Percentiles rank a stretch among this genome's conserved stretches.
phyloP scores from a whole-genome alignment of 2,888 invertebrate genomes.

The Sipunculus nudus region DNA sequence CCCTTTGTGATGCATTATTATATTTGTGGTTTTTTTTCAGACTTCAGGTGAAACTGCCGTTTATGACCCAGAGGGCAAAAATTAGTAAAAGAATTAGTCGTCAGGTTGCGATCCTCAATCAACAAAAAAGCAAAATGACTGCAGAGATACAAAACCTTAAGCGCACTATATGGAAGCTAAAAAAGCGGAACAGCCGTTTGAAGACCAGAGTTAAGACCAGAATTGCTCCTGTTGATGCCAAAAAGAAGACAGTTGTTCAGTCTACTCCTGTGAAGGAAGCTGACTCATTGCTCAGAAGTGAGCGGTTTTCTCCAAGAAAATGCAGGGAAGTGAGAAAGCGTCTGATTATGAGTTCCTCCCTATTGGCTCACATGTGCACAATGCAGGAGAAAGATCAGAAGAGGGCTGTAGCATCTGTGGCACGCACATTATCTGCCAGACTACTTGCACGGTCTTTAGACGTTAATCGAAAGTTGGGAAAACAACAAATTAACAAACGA shows the following conservation, averaged over 20 bases:
- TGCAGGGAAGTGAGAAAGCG: neutral
- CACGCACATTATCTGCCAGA: neutral
- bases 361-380: neutral
- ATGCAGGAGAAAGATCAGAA: neutral
- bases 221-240: no score
- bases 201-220: no score
- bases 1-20: no score
- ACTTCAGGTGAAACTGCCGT: no score
- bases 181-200: neutral
- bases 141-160: neutral
- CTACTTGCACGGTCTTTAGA: neutral
- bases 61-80: no score
- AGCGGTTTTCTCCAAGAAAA: neutral
- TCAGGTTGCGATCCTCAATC: neutral
- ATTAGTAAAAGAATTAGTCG: neutral
- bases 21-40: no score
- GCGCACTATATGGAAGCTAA: neutral
- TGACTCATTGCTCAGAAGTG: neutral
- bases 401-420: neutral
- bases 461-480: neutral
- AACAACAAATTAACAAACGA: neutral
- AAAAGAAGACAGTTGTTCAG: no score
- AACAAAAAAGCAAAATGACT: neutral
- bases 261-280: neutral
- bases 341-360: neutral